These are phyloP conservation scores for Cyclargus thomasi DNA, from an alignment of 1,140 invertebrate species.

Conservation along the genomic window DNA sequence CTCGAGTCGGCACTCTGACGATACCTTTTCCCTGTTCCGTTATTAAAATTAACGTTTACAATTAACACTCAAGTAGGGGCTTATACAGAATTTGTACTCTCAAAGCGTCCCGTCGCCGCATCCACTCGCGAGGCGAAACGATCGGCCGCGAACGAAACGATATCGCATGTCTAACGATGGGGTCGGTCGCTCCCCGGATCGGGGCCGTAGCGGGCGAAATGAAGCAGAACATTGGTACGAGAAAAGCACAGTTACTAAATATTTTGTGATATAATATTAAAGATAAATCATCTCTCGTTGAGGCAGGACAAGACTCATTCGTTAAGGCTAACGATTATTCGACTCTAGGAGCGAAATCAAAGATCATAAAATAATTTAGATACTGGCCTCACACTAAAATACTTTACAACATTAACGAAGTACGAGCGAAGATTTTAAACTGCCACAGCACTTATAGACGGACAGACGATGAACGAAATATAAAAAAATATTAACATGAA, in stretches of 20 bases:
- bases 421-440: slow-evolving; percentile 11
- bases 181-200: not conserved
- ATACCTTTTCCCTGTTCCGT: slow-evolving; percentile 63
- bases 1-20: slow-evolving; percentile 42
- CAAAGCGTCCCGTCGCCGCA: slow-evolving; percentile 64
- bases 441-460: slow-evolving; percentile 10
- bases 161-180: too few species aligned
- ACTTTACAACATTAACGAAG: slow-evolving; percentile 16
- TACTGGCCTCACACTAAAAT: slow-evolving; percentile 25
- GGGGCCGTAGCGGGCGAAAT: slow-evolving; percentile 9
- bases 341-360: slow-evolving; percentile 14
- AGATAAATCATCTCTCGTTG: slow-evolving; percentile 27
- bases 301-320: slow-evolving; percentile 52
- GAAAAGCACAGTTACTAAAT: slow-evolving; percentile 40
- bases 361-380: slow-evolving; percentile 19
- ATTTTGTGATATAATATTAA: slow-evolving; percentile 51
- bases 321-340: slow-evolving; percentile 29
- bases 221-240: slow-evolving; percentile 54
- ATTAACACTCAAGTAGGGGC: slow-evolving; percentile 70
- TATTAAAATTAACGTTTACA: slow-evolving; percentile 66
- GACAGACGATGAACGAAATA: not conserved
- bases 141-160: slow-evolving; percentile 10
- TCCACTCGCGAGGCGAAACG: slow-evolving; percentile 37
- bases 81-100: slow-evolving; percentile 78
- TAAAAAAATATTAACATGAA: not conserved